Evolutionary conservation across 92 coral and sea anemone species (phyloP).

Genomic region (Porites lobata): DNA sequence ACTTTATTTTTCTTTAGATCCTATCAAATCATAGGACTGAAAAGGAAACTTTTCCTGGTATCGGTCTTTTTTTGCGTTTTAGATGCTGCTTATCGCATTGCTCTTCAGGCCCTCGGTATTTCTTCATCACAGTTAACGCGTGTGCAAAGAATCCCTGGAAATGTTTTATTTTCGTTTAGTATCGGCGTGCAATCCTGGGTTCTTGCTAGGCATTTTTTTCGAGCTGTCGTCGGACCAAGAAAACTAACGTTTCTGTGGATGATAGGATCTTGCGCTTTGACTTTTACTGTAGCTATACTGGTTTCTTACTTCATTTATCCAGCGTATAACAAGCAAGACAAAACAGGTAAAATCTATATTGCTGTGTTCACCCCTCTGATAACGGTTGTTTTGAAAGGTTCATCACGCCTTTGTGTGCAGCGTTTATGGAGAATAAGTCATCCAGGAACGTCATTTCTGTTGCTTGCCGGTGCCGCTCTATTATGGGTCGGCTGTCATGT

Average conservation of each 20-base stretch:
- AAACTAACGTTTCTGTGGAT: background rate
- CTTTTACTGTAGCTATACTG: background rate
- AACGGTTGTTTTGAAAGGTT: constrained; percentile 1
- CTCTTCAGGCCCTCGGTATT: background rate
- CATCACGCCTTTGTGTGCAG: background rate
- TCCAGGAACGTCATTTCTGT: constrained; percentile 37
- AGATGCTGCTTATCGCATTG: constrained; percentile 12
- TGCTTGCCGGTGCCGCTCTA: constrained; percentile 26
- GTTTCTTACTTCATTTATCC: background rate
- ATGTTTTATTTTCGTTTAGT: background rate
- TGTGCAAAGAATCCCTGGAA: background rate
- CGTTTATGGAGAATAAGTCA: constrained; percentile 32
- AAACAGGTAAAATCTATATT: constrained; percentile 13
- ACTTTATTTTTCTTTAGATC: constrained; percentile 1
- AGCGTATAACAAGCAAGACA: constrained; percentile 7
- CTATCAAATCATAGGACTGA: background rate
- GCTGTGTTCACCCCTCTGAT: constrained; percentile 20
- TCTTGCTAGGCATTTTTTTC: background rate
- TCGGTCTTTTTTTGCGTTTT: background rate
- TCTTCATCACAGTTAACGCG: background rate
- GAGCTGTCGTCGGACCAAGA: background rate
- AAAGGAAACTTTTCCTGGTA: background rate
- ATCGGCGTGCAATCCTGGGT: background rate
- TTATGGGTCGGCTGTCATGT: constrained; percentile 22
- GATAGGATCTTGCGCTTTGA: background rate